phyloP scores from a whole-genome alignment of 2,797 vertebrate species.

The Urocyon cinereoargenteus region DNA sequence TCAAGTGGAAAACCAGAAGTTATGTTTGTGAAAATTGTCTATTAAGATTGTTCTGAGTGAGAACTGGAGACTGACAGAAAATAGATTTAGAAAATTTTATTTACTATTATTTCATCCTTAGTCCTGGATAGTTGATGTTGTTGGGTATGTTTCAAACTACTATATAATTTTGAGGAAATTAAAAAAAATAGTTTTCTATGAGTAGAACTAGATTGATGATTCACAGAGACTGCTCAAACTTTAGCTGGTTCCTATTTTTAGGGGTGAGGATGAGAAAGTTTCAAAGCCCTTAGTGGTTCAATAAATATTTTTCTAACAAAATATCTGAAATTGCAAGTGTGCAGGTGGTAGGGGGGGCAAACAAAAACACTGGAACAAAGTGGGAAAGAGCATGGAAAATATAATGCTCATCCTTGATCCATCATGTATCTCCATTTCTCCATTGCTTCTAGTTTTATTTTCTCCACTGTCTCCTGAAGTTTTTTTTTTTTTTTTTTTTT shows the following conservation, averaged over 20 bases:
- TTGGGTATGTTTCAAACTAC: slow-evolving; percentile 42
- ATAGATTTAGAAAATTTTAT: slow-evolving; percentile 45
- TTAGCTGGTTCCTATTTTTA: not conserved
- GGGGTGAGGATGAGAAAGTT: not conserved
- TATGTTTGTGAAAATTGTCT: not conserved
- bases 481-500: not conserved
- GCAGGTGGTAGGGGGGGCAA: not conserved
- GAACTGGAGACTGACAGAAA: not conserved
- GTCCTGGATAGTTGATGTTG: not conserved
- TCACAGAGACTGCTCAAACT: not conserved
- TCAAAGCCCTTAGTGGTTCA: not conserved
- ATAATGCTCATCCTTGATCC: not conserved
- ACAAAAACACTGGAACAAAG: not conserved
- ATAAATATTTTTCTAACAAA: slow-evolving; percentile 6
- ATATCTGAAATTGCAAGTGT: not conserved
- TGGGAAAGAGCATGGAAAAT: not conserved
- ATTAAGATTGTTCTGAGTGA: not conserved
- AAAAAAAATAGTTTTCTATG: not conserved
- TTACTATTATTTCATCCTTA: slow-evolving; percentile 50
- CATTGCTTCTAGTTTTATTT: not conserved
- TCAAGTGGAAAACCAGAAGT: slow-evolving; percentile 11
- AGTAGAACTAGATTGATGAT: not conserved
- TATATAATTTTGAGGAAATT: slow-evolving; percentile 12
- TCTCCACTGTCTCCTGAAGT: not conserved
- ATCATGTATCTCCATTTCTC: not conserved